Conservation (phyloP, 2,113 vertebrate genomes). For the Petrocephalus zakoni region DNA sequence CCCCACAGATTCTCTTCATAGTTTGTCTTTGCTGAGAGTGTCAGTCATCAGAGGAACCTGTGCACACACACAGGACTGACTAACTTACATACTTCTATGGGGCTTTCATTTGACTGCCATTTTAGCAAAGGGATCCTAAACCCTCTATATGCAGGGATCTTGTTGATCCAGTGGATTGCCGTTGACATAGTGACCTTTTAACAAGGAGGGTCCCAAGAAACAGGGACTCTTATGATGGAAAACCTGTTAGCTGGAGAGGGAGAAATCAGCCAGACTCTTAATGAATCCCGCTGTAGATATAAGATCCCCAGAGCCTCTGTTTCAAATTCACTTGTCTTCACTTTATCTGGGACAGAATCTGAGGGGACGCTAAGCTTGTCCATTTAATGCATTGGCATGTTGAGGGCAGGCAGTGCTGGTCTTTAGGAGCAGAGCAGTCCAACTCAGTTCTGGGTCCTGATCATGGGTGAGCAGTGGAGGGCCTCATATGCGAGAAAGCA, state of each 20-base stretch:
- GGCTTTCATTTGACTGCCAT: not conserved
- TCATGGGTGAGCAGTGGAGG: conserved; percentile 57
- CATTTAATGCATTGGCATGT: conserved; percentile 35
- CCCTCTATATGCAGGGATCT: not conserved
- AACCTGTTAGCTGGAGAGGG: not conserved
- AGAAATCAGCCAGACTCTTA: not conserved
- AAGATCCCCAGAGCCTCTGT: not conserved
- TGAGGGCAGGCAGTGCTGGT: conserved; percentile 40
- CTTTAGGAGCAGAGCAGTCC: conserved; percentile 41
- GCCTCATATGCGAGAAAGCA: conserved; percentile 6
- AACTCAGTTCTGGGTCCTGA: conserved; percentile 49
- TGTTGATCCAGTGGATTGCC: not conserved
- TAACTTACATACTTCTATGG: not conserved
- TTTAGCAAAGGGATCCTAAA: not conserved
- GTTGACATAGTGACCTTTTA: not conserved
- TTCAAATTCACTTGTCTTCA: not conserved
- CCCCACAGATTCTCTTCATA: not conserved
- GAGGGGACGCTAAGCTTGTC: not conserved
- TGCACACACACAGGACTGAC: not conserved
- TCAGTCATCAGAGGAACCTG: not conserved
- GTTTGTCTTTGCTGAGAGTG: not conserved
- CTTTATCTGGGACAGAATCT: not conserved
- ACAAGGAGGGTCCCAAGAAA: not conserved
- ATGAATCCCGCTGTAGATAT: not conserved
- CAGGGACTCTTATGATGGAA: not conserved